Conservation (phyloP, 2,113 vertebrate genomes). For the Antennarius striatus region DNA sequence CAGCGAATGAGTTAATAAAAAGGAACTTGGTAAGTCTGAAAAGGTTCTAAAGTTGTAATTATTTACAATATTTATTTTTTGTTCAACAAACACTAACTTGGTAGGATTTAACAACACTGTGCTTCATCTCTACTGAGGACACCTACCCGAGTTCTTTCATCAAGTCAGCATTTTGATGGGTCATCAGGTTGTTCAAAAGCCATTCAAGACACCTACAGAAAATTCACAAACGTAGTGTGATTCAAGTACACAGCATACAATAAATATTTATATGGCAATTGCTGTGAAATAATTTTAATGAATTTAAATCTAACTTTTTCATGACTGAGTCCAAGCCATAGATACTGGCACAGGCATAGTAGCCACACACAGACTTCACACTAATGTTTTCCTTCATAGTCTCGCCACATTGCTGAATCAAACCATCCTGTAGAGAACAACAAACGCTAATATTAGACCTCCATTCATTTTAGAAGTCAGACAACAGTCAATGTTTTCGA, state of each 20-base stretch:
- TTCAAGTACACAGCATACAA: not conserved
- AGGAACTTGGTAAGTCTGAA: no score
- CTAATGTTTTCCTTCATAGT: constrained; percentile 98
- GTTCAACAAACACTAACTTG: no score
- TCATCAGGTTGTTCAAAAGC: constrained; percentile 98
- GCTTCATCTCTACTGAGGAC: not conserved
- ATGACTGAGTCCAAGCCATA: constrained; percentile 95
- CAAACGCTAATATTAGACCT: constrained; percentile 9
- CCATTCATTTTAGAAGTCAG: not conserved
- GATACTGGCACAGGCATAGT: constrained; percentile 87
- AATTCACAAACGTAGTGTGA: not conserved
- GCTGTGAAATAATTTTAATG: not conserved
- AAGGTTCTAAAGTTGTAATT: no score
- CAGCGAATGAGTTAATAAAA: no score
- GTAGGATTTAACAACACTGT: no score
- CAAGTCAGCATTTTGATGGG: constrained; percentile 93
- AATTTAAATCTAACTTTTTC: constrained; percentile 84
- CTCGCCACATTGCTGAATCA: constrained; percentile 97
- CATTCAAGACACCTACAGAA: constrained; percentile 91
- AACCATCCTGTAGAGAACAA: constrained; percentile 84
- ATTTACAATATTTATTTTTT: no score
- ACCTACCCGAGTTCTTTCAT: constrained; percentile 94
- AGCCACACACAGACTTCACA: constrained; percentile 91
- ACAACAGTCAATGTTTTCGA: not conserved
- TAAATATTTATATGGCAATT: not conserved